Evolutionary conservation across 2,888 invertebrate genomes (phyloP).

Genomic region (Alcis repandata): DNA sequence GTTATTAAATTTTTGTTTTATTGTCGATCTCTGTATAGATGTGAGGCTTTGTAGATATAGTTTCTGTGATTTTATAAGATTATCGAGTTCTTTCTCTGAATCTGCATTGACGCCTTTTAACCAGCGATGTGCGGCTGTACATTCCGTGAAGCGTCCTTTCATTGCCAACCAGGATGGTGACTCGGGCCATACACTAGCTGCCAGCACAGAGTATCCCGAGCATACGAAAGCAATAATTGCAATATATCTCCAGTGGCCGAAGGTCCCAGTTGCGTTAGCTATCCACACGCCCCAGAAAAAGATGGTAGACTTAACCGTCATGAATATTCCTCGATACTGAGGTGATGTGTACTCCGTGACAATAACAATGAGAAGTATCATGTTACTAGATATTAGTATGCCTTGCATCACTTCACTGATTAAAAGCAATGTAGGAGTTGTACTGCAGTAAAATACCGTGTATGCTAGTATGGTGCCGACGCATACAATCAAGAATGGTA

Average conservation of each 20-base stretch:
- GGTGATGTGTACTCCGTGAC: conserved; percentile 55
- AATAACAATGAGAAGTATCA: conserved; percentile 41
- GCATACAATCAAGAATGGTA: conserved; percentile 42
- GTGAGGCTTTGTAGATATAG: conserved; percentile 37
- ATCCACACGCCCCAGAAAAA: conserved; percentile 54
- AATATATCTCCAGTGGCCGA: conserved; percentile 49
- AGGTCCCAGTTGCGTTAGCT: conserved; percentile 54
- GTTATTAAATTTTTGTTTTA: background rate
- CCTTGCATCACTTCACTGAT: conserved; percentile 53
- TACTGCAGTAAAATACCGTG: conserved; percentile 50
- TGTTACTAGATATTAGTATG: conserved; percentile 34
- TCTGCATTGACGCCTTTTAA: conserved; percentile 51
- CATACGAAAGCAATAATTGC: conserved; percentile 47
- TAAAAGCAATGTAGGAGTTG: conserved; percentile 47
- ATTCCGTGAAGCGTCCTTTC: conserved; percentile 52
- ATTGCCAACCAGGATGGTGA: conserved; percentile 55
- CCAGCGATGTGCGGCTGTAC: conserved; percentile 49
- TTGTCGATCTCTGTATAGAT: conserved; percentile 13
- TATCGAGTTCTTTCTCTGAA: conserved; percentile 49
- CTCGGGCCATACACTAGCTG: conserved; percentile 46
- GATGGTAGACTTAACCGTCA: conserved; percentile 51
- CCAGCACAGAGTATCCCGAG: conserved; percentile 42
- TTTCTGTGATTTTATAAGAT: conserved; percentile 50
- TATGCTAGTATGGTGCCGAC: conserved; percentile 43
- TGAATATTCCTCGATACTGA: conserved; percentile 51